Evolutionary conservation across 2,888 invertebrate species (phyloP).

Genomic region (Lasioglossum marginatum): DNA sequence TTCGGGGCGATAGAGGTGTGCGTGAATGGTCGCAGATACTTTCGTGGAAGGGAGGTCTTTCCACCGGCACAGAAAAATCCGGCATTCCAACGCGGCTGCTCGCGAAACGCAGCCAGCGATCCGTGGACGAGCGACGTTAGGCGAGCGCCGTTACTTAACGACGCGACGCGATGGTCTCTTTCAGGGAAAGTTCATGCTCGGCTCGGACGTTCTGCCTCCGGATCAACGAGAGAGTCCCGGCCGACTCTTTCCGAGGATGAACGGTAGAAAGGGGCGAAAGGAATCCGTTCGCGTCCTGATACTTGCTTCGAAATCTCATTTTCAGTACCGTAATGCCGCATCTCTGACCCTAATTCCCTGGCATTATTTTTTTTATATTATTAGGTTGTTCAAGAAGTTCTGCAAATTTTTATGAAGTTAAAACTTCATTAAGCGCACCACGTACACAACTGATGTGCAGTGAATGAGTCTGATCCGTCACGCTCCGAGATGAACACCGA

Average conservation of each 20-base stretch:
- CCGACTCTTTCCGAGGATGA: slow-evolving; percentile 6
- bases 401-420: not conserved
- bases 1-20: slow-evolving; percentile 48
- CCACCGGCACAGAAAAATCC: slow-evolving; percentile 65
- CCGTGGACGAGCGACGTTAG: slow-evolving; percentile 64
- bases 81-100: slow-evolving; percentile 67
- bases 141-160: slow-evolving; percentile 66
- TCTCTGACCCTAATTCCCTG: not conserved
- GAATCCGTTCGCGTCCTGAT: not conserved
- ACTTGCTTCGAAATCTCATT: slow-evolving; percentile 11
- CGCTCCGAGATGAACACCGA: too few species aligned
- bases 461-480: too few species aligned
- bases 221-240: slow-evolving; percentile 17
- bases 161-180: slow-evolving; percentile 28
- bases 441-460: too few species aligned
- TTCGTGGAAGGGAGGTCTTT: slow-evolving; percentile 64
- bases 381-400: not conserved
- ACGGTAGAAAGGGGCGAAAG: slow-evolving; percentile 43
- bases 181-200: slow-evolving; percentile 49
- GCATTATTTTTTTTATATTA: not conserved
- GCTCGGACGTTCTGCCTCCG: slow-evolving; percentile 28
- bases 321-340: not conserved
- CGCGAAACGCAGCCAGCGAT: slow-evolving; percentile 72
- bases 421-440: too few species aligned
- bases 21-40: slow-evolving; percentile 48